phyloP scores from a whole-genome alignment of 2,888 invertebrate genomes.

The Thyatira batis region DNA sequence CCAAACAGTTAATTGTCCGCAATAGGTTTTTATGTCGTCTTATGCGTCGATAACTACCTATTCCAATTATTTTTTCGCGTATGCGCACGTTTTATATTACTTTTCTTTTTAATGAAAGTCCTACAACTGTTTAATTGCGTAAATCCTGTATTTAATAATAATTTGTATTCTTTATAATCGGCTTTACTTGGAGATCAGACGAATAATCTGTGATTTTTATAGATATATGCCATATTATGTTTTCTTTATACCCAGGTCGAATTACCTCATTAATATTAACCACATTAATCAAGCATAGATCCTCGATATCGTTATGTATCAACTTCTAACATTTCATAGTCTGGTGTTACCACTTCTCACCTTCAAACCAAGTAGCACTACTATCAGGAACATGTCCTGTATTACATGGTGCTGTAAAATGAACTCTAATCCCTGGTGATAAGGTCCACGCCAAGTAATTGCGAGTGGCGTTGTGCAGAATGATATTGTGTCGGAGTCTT shows the following conservation, averaged over 20 bases:
- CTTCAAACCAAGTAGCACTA: neutral
- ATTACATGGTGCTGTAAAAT: neutral
- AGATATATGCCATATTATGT: too few relatives aligned
- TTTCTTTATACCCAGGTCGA: too few relatives aligned
- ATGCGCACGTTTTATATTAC: slow-evolving; percentile 31
- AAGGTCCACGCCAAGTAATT: neutral
- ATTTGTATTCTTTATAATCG: too few relatives aligned
- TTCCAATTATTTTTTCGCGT: slow-evolving; percentile 36
- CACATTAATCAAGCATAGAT: neutral
- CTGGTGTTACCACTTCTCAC: neutral
- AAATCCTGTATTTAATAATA: neutral
- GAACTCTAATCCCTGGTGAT: neutral
- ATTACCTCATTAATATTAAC: neutral
- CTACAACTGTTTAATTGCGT: slow-evolving; percentile 37
- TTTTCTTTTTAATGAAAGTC: slow-evolving; percentile 30
- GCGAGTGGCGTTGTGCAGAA: neutral
- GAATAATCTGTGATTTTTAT: too few relatives aligned
- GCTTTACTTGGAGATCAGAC: too few relatives aligned
- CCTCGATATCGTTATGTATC: too few relatives aligned
- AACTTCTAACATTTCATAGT: too few relatives aligned
- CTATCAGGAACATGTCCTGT: neutral
- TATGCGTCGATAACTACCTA: slow-evolving; percentile 28
- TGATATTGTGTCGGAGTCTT: slow-evolving; percentile 42
- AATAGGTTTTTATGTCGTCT: slow-evolving; percentile 41
- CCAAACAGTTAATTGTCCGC: slow-evolving; percentile 51